A percentile compares a stretch with the other conserved stretches of the same genome.
Conservation (phyloP, 2,888 invertebrate genomes). For the Atrina japonica region DNA sequence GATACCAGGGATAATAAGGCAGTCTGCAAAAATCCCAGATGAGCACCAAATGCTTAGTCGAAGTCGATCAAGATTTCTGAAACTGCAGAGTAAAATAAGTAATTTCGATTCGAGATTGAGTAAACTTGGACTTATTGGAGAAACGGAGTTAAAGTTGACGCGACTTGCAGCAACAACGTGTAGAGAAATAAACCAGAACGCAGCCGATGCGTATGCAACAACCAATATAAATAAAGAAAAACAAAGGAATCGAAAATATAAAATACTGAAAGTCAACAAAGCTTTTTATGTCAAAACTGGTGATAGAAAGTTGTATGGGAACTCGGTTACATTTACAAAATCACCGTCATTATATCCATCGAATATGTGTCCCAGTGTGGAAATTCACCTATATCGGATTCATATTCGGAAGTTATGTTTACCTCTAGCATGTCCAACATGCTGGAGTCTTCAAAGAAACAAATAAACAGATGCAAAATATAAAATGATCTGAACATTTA, state of each 20-base stretch:
- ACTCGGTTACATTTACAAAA: conserved; percentile 28
- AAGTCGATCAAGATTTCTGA: too few relatives aligned
- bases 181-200: conserved; percentile 45
- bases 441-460: conserved; percentile 61
- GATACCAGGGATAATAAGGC: too few relatives aligned
- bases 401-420: conserved; percentile 40
- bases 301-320: conserved; percentile 33
- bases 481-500: too few relatives aligned
- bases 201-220: neutral
- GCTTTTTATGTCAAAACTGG: conserved; percentile 52
- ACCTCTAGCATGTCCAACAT: conserved; percentile 59
- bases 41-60: too few relatives aligned
- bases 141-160: conserved; percentile 35
- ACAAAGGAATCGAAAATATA: conserved; percentile 11
- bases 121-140: conserved; percentile 2
- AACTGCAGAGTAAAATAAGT: too few relatives aligned
- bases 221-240: conserved; percentile 7
- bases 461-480: too few relatives aligned
- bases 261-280: conserved; percentile 35
- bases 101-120: neutral
- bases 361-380: conserved; percentile 50
- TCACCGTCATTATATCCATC: conserved; percentile 38
- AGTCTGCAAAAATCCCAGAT: too few relatives aligned
- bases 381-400: conserved; percentile 40
- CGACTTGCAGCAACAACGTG: conserved; percentile 49